Base-by-base conservation (phyloP, 2,113 vertebrate genomes). In the Plectropomus leopardus region DNA sequence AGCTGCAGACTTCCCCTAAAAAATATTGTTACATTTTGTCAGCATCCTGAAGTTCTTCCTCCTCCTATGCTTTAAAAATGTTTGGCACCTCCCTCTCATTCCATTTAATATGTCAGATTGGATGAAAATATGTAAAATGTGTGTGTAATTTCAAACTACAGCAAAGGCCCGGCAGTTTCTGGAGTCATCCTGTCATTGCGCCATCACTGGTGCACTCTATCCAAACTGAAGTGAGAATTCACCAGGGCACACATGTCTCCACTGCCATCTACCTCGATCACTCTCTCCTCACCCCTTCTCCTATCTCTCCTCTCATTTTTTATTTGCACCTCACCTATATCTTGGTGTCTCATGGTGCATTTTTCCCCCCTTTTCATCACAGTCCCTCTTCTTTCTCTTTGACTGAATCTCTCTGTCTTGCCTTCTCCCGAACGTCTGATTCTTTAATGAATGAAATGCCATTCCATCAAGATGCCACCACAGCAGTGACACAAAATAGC, bases 401-500 rank as follows among this genome's bases (percentile, higher is more conserved):
- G 72, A 84, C 88, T 80, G 51, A 55, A 86, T 87, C 83, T 78
- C 85, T 91, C 80, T 86, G 76, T 86, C 89, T 90, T 83, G 67
- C 57, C 68, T 82, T 78, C 64, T n/a, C 66, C 80, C 66, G 73
- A 82, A 78, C 83, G 89, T 92, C 77, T 88, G 87, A 91, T 88
- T 86, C 86, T 88, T 80, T 91, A 91, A 94, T 93, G 90, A 95
- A 95, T 92, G 84, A 88, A 93, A 90, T 91, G 87, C 85, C 89
- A 89, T 93, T 93, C 88, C 86, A 89, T 91, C 87, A 88, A 86
- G 86, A 92, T 92, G 92, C 92, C 91, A 84, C 76, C 71, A 81
- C 84, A 87, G 88, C 76, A 80, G 73, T 86, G 88, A 88, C 85
- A 93, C 88, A 89, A 89, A 93, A 93, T 91, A 90, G 81, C 86